Conservation (phyloP, 2,797 vertebrate species). For the Rhinatrema bivittatum region DNA sequence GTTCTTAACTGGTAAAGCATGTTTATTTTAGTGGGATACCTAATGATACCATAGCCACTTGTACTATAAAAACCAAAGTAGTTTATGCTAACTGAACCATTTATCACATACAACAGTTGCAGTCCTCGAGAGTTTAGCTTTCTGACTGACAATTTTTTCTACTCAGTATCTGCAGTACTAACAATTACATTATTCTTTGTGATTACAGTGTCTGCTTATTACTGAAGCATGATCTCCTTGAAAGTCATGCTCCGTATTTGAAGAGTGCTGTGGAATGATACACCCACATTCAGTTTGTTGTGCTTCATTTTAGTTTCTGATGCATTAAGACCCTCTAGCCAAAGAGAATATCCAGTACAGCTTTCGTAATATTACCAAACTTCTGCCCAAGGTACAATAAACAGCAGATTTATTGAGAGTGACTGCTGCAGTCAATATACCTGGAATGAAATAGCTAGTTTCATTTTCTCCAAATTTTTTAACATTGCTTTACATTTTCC, state of each 20-base stretch:
- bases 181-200: neutral
- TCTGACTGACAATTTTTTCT: neutral
- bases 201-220: neutral
- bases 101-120: neutral
- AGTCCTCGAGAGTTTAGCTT: neutral
- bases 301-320: conserved; percentile 12
- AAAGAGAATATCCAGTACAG: conserved; percentile 24
- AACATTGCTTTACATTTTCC: conserved; percentile 52
- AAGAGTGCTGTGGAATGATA: conserved; percentile 9
- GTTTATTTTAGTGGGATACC: conserved; percentile 4
- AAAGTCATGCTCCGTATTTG: neutral
- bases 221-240: neutral
- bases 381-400: conserved; percentile 34
- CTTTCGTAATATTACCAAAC: conserved; percentile 30
- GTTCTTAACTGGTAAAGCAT: neutral
- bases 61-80: neutral
- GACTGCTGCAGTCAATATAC: conserved; percentile 44
- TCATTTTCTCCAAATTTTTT: conserved; percentile 51
- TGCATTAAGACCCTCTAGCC: conserved; percentile 5
- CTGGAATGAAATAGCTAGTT: conserved; percentile 45
- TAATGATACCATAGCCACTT: neutral
- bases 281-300: neutral
- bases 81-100: neutral
- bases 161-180: neutral
- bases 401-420: conserved; percentile 44